A percentile compares a stretch with the other conserved stretches of the same genome.
These are phyloP conservation scores for Epistrophe grossulariae DNA, from an alignment of 2,888 invertebrate species.

Conservation along the genomic window DNA sequence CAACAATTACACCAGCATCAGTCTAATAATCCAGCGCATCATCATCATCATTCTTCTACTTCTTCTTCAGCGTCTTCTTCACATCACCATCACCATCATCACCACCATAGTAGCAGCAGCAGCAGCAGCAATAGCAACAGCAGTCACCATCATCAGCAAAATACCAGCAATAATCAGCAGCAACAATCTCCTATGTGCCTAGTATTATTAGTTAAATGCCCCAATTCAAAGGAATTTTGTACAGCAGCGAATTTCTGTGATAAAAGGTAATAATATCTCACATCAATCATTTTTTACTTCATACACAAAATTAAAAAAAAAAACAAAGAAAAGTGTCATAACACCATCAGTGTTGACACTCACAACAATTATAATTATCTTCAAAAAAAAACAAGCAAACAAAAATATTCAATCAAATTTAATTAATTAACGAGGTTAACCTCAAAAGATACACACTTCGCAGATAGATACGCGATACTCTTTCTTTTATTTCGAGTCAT, in stretches of 20 bases:
- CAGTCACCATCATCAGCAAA: constrained; percentile 47
- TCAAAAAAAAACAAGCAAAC: neutral
- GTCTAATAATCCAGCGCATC: constrained; percentile 69
- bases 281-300: neutral
- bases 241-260: constrained; percentile 83
- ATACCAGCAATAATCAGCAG: constrained; percentile 77
- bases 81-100: constrained; percentile 76
- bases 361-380: neutral
- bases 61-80: constrained; percentile 74
- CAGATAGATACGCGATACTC: constrained; percentile 66
- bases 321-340: constrained; percentile 8
- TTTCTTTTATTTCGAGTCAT: neutral
- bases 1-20: constrained; percentile 76
- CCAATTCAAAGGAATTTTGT: constrained; percentile 84
- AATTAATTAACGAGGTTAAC: constrained; percentile 64
- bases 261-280: constrained; percentile 81
- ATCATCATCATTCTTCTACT: constrained; percentile 71
- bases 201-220: constrained; percentile 84
- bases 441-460: constrained; percentile 61
- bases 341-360: constrained; percentile 15
- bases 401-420: constrained; percentile 48
- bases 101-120: constrained; percentile 51
- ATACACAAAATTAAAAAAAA: neutral
- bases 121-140: constrained; percentile 36
- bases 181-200: constrained; percentile 83